Evolutionary conservation across 2,113 vertebrate genomes (phyloP).

Genomic region (Epinephelus moara): DNA sequence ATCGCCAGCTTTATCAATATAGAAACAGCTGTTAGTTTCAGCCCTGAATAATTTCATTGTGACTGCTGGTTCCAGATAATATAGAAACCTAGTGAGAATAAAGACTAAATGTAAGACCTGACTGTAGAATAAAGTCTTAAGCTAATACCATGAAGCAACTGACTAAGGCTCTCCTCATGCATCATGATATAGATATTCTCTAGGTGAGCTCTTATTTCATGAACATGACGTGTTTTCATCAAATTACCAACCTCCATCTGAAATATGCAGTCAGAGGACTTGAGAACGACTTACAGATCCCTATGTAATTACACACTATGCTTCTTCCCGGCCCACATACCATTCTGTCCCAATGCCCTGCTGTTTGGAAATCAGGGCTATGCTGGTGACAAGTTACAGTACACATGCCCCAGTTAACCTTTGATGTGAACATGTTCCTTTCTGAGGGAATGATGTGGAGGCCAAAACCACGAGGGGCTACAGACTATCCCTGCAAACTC

Average conservation of each 20-base stretch:
- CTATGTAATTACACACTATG: conserved; percentile 71
- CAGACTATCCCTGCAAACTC: conserved; percentile 79
- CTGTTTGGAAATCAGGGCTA: conserved; percentile 79
- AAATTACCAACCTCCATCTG: conserved; percentile 49
- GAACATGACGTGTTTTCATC: conserved; percentile 60
- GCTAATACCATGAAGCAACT: conserved; percentile 12
- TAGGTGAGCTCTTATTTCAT: conserved; percentile 42
- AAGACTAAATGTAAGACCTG: neutral
- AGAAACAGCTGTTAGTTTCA: neutral
- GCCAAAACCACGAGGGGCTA: conserved; percentile 80
- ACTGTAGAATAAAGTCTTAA: conserved; percentile 4
- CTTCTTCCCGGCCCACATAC: conserved; percentile 67
- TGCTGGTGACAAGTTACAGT: conserved; percentile 81
- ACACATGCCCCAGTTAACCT: conserved; percentile 83
- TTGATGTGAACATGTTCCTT: conserved; percentile 81
- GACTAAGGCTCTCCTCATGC: conserved; percentile 35
- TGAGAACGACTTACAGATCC: conserved; percentile 56
- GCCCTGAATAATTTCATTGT: neutral
- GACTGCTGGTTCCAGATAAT: neutral
- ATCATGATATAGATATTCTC: conserved; percentile 16
- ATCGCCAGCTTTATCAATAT: no score
- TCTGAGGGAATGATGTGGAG: conserved; percentile 72
- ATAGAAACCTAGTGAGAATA: neutral
- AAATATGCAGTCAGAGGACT: conserved; percentile 46
- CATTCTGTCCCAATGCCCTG: conserved; percentile 74